phyloP scores from a whole-genome alignment of 1,140 invertebrate genomes.

The Periplaneta americana region DNA sequence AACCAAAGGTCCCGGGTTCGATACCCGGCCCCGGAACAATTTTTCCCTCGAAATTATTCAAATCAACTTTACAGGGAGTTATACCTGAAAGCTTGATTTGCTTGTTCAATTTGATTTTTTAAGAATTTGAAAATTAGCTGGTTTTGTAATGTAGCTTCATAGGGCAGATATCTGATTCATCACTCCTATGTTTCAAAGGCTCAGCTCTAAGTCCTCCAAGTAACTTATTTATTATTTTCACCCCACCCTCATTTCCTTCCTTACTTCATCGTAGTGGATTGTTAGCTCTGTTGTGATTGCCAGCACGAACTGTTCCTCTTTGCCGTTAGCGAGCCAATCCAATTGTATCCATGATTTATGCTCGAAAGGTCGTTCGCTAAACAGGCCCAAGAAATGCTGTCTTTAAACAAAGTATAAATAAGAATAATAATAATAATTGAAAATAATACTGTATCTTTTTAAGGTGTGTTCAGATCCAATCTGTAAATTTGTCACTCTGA shows the following conservation, averaged over 20 bases:
- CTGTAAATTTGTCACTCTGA: neutral
- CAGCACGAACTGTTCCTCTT: neutral
- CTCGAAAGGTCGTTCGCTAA: neutral
- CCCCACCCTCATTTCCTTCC: neutral
- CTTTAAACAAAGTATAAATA: neutral
- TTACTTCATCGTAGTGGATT: neutral
- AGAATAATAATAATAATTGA: neutral
- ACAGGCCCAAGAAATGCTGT: neutral
- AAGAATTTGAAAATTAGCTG: too few relatives aligned
- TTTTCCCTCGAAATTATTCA: too few relatives aligned
- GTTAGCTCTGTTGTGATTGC: neutral
- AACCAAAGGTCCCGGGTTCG: too few relatives aligned
- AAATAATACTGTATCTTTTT: neutral
- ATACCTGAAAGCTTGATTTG: too few relatives aligned
- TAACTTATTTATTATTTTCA: neutral
- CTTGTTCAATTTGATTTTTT: too few relatives aligned
- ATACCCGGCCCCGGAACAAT: too few relatives aligned
- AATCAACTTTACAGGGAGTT: too few relatives aligned
- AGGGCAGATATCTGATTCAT: neutral
- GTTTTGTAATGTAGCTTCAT: neutral
- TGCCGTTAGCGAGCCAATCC: neutral
- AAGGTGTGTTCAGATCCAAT: neutral
- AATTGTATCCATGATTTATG: neutral
- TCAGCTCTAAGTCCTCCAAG: neutral
- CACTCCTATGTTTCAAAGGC: neutral